These are phyloP conservation scores for Onthophagus sagittarius DNA, from an alignment of 2,888 invertebrate genomes.

Conservation along the genomic window DNA sequence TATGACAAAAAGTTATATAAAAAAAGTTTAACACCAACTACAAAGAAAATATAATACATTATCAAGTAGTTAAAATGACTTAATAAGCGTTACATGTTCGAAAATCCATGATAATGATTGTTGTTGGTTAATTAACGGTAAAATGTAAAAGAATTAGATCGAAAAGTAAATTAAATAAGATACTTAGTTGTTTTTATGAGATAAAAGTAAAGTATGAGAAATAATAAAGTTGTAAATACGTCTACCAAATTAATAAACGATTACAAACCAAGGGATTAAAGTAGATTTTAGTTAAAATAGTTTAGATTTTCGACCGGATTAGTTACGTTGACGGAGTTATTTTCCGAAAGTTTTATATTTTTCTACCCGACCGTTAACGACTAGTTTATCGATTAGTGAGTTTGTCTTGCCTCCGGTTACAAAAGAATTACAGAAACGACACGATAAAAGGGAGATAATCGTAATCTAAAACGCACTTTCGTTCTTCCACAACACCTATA, in stretches of 20 bases:
- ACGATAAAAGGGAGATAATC: neutral
- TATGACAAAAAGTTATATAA: neutral
- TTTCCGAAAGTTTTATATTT: conserved; percentile 6
- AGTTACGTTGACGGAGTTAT: neutral
- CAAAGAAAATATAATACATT: neutral
- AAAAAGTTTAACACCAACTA: neutral
- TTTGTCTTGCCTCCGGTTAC: conserved; percentile 1
- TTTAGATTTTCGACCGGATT: neutral
- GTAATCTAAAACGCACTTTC: conserved; percentile 3
- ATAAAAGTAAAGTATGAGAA: neutral
- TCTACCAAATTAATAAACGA: neutral
- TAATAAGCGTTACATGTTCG: neutral
- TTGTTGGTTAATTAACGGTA: neutral
- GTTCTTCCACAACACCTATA: neutral
- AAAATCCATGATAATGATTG: neutral
- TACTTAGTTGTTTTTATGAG: neutral
- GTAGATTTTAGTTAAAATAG: neutral
- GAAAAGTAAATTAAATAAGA: neutral
- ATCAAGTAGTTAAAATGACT: neutral
- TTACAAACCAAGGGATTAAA: neutral
- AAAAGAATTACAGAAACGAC: neutral
- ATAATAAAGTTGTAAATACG: neutral
- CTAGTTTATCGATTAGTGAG: conserved; percentile 2
- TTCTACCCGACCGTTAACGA: conserved; percentile 9
- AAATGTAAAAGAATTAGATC: neutral